Evolutionary conservation across 2,888 invertebrate species (phyloP).

Genomic region (Drosophila trichaetosa): DNA sequence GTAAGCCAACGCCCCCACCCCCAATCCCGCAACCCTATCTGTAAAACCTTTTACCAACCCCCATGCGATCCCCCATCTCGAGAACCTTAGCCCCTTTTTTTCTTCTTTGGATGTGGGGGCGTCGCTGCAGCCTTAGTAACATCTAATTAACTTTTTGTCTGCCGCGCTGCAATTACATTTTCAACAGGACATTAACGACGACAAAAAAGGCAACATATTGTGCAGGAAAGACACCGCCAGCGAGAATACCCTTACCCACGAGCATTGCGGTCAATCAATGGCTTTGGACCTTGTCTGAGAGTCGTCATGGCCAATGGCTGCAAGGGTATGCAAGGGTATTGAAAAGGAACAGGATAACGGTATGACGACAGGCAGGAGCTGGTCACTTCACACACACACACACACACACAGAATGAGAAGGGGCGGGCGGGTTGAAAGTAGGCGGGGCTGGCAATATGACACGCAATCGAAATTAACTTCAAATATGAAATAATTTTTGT

Average conservation of each 20-base stretch:
- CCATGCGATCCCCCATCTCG: not conserved
- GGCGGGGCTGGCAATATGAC: conserved; percentile 53
- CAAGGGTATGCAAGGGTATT: conserved; percentile 4
- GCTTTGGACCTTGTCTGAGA: not conserved
- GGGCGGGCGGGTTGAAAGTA: conserved; percentile 25
- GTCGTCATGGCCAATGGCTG: not conserved
- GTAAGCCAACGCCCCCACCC: not conserved
- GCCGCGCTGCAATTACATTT: conserved; percentile 70
- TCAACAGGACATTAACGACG: conserved; percentile 58
- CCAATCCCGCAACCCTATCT: too few relatives aligned
- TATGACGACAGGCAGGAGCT: conserved; percentile 50
- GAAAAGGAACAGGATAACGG: conserved; percentile 29
- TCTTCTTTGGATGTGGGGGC: conserved; percentile 8
- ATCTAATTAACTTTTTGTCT: conserved; percentile 75
- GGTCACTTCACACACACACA: conserved; percentile 32
- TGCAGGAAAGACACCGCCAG: conserved; percentile 7
- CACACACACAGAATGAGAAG: not conserved
- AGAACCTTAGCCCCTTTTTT: conserved; percentile 17
- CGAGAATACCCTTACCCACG: conserved; percentile 23
- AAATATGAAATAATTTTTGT: conserved; percentile 81
- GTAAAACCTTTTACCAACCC: conserved; percentile 12
- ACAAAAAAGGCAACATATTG: conserved; percentile 5
- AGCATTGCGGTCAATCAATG: not conserved
- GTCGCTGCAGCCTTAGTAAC: conserved; percentile 65
- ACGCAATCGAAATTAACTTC: conserved; percentile 85